Base-by-base conservation (phyloP, 2,113 vertebrate genomes). In the Prionailurus bengalensis region DNA sequence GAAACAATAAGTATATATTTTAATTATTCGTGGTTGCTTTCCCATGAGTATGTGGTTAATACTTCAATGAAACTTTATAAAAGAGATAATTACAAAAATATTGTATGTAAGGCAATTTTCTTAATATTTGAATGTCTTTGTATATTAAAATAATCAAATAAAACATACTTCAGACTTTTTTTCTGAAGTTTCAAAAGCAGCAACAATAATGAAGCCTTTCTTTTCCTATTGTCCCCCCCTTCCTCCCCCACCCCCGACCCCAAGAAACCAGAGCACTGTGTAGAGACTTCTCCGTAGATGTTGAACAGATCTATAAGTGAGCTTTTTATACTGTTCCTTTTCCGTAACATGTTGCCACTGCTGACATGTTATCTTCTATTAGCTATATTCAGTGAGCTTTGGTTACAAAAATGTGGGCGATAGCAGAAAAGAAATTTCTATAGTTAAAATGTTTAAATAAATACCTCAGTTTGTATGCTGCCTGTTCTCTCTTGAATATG, bases 401-500 rank as follows among this genome's bases (percentile, higher is more conserved):
- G 4, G 74, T 79, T 87, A 76, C 7, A 53, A 94, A 96, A 88
- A 79, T 82, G 21, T 78, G 81, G 27, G 6, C 25, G 27, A 95
- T 51, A 63, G 61, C 63, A 29, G 82, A 63, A 88, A 93, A 45
- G n/a, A 55, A 55, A 45, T 84, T 79, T 87, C 21, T 53, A 17
- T 39, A n/a, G 13, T 89, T 78, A 73, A 9, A 61, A 78, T 89
- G 25, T 90, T 83, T 23, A 89, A 89, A 95, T 81, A 85, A 81
- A n/a, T 81, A 74, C 17, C 14, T 79, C 48, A n/a, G 21, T 16
- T 92, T 65, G 53, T n/a, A 31, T 55, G 39, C 7, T 89, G 4
- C 33, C 23, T 63, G 4, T 79, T 88, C 7, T 78, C 9, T 87
- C 70, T 92, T 53, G 13, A 91, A n/a, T n/a, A 58, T 68, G 19